A percentile compares a stretch with the other conserved stretches of the same genome.
Evolutionary conservation across 2,797 vertebrate genomes (phyloP).

Genomic region (Lepidocolaptes lacrymiger): DNA sequence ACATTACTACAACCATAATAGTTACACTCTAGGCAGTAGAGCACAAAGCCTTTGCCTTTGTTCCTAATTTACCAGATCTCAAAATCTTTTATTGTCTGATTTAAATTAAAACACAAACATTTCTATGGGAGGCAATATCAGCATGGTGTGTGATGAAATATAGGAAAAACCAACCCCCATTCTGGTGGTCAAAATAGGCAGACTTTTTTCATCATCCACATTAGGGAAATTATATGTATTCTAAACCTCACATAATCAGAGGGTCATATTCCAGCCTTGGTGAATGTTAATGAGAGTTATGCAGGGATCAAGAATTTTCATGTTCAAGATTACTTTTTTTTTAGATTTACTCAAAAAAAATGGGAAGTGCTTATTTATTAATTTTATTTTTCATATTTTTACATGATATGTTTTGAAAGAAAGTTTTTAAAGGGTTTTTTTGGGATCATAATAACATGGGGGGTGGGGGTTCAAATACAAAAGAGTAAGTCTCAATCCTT

Average conservation of each 20-base stretch:
- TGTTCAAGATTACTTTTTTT: neutral
- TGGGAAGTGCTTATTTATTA: neutral
- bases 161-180: neutral
- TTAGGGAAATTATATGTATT: neutral
- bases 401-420: neutral
- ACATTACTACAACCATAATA: slow-evolving; percentile 66
- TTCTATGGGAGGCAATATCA: slow-evolving; percentile 21
- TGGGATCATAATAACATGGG: neutral
- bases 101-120: slow-evolving; percentile 24
- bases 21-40: slow-evolving; percentile 43
- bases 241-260: slow-evolving; percentile 20
- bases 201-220: neutral
- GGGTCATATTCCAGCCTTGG: slow-evolving; percentile 11
- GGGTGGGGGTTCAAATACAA: neutral
- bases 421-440: neutral
- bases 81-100: slow-evolving; percentile 54
- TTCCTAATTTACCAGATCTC: slow-evolving; percentile 69
- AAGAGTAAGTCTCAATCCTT: slow-evolving; percentile 26
- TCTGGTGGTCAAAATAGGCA: neutral
- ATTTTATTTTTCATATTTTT: neutral
- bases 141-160: slow-evolving; percentile 33
- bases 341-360: neutral
- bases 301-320: neutral
- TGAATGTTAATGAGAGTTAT: slow-evolving; percentile 32
- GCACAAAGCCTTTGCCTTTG: slow-evolving; percentile 69